Conservation (phyloP, 1,140 invertebrate genomes). For the Adelges cooleyi region DNA sequence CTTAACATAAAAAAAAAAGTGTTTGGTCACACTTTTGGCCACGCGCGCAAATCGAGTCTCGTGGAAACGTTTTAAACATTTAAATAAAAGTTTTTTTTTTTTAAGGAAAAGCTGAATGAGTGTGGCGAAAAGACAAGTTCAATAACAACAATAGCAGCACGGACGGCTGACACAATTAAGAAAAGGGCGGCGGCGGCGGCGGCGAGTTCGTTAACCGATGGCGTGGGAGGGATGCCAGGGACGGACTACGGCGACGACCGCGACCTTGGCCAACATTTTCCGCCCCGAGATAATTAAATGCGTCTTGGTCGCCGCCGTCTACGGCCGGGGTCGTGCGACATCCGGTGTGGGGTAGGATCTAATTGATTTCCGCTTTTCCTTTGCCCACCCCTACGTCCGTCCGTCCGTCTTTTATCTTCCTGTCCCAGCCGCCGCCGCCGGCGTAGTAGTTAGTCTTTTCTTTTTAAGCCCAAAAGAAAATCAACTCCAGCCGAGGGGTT, state of each 20-base stretch:
- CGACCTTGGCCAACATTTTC: constrained; percentile 27
- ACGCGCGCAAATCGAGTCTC: too few species aligned
- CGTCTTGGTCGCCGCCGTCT: constrained; percentile 16
- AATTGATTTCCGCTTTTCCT: not conserved
- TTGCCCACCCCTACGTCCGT: not conserved
- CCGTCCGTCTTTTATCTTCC: not conserved
- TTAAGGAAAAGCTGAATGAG: too few species aligned
- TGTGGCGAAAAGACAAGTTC: too few species aligned
- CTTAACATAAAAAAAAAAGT: too few species aligned
- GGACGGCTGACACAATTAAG: constrained; percentile 26
- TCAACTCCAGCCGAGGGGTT: too few species aligned
- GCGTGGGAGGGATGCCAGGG: not conserved
- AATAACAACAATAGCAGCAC: not conserved
- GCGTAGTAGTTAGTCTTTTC: not conserved
- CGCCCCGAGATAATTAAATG: constrained; percentile 27
- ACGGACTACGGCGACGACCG: not conserved
- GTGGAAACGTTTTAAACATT: too few species aligned
- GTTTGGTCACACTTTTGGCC: too few species aligned
- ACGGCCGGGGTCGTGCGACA: not conserved
- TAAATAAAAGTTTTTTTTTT: too few species aligned
- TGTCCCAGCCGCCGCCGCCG: not conserved
- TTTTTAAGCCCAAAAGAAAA: too few species aligned
- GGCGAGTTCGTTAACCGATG: constrained; percentile 20
- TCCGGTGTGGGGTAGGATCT: constrained; percentile 10
- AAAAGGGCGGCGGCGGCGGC: constrained; percentile 10